These are phyloP conservation scores for Mustela erminea DNA, from an alignment of 2,797 vertebrate genomes.

Conservation along the genomic window DNA sequence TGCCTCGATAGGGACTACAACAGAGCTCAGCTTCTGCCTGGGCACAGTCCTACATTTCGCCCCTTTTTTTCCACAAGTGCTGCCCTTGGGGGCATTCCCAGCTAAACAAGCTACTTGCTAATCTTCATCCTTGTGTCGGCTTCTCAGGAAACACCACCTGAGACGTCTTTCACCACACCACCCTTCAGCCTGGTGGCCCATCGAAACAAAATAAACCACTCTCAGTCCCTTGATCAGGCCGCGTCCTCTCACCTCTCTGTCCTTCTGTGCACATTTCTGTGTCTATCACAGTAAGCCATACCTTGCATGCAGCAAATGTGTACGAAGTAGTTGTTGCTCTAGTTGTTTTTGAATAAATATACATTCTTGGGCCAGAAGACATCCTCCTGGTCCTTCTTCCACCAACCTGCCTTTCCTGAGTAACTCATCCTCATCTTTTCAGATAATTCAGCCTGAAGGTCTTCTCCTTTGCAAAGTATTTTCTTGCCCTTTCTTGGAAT, in stretches of 20 bases:
- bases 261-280: neutral
- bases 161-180: no score
- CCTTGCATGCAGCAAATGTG: neutral
- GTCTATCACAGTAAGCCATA: neutral
- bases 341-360: neutral
- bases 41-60: no score
- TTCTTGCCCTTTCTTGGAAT: neutral
- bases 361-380: neutral
- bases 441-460: neutral
- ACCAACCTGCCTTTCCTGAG: neutral
- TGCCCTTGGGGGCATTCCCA: neutral
- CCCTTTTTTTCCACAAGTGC: neutral
- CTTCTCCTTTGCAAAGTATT: neutral
- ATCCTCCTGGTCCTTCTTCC: neutral
- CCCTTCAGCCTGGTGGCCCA: neutral
- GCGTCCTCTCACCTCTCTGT: rapidly evolving
- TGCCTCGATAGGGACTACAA: neutral
- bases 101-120: neutral
- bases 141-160: neutral
- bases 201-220: neutral
- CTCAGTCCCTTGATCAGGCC: neutral
- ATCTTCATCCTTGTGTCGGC: neutral
- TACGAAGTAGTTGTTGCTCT: neutral
- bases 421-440: neutral
- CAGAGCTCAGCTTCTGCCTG: neutral